Conservation (phyloP, 2,113 vertebrate species). For the Myotis davidii region DNA sequence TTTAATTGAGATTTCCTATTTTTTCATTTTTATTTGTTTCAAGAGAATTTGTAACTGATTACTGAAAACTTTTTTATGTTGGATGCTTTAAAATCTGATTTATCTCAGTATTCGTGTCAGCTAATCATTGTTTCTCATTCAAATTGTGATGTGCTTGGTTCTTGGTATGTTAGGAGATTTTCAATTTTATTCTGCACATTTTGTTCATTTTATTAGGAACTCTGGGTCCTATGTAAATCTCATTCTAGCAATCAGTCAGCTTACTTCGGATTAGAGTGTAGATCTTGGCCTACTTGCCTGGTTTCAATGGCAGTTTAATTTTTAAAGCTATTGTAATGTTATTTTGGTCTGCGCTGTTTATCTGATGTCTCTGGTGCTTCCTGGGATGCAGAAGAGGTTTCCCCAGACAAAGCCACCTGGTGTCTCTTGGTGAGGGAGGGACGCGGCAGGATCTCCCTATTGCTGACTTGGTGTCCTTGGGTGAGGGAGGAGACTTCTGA, state of each 20-base stretch:
- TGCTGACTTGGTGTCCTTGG: not conserved
- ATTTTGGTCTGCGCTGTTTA: not conserved
- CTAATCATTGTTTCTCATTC: not conserved
- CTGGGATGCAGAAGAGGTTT: not conserved
- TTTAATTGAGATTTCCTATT: not conserved
- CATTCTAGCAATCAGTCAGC: not conserved
- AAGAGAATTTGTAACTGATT: not conserved
- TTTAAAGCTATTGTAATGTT: not conserved
- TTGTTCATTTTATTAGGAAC: not conserved
- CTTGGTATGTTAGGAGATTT: not conserved
- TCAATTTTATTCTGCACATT: not conserved
- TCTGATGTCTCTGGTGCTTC: not conserved
- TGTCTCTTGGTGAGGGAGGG: not conserved
- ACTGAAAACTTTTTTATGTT: not conserved
- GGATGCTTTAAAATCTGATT: not conserved
- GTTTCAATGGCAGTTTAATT: not conserved
- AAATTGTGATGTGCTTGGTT: not conserved
- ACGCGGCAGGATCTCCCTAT: not conserved
- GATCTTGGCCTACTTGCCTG: not conserved
- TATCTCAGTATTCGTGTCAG: not conserved
- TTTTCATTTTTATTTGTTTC: slow-evolving; percentile 10
- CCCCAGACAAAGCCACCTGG: not conserved
- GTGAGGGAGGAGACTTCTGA: not conserved
- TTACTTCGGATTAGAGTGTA: not conserved
- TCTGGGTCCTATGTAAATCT: not conserved